These are phyloP conservation scores for Pheucticus melanocephalus DNA, from an alignment of 2,113 vertebrate species.

Conservation along the genomic window DNA sequence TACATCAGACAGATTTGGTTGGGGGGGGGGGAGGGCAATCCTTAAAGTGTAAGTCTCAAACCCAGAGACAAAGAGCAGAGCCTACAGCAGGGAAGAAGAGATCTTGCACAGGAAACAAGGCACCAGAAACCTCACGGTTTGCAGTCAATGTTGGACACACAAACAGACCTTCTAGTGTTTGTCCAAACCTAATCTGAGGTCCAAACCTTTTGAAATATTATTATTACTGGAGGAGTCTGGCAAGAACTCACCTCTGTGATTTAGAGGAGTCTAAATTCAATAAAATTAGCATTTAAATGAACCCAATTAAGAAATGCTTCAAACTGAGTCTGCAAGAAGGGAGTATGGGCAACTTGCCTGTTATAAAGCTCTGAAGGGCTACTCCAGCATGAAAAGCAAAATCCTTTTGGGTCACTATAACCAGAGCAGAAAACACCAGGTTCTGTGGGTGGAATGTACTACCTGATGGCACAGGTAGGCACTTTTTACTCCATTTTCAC, in stretches of 20 bases:
- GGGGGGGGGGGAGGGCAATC: rapidly evolving
- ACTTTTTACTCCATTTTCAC: not conserved
- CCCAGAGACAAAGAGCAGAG: not conserved
- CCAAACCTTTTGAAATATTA: slow-evolving; percentile 10
- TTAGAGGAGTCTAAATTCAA: slow-evolving; percentile 36
- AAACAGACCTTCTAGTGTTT: not conserved
- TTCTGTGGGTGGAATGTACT: not conserved
- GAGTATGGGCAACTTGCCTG: not conserved
- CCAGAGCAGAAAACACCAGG: not conserved
- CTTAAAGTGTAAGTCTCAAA: not conserved
- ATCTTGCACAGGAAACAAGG: not conserved
- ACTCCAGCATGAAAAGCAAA: not conserved
- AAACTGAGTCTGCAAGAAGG: not conserved
- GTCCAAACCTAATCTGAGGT: not conserved
- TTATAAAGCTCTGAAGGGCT: not conserved
- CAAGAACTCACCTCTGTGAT: slow-evolving; percentile 22
- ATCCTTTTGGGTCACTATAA: not conserved
- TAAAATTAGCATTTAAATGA: slow-evolving; percentile 65
- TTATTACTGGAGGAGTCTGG: not conserved
- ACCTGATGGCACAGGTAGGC: not conserved
- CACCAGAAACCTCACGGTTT: not conserved
- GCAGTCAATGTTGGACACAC: not conserved
- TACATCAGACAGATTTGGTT: not conserved
- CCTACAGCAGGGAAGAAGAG: not conserved
- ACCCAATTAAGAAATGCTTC: slow-evolving; percentile 47